Evolutionary conservation across 2,797 vertebrate species (phyloP).

Genomic region (Macrochelys suwanniensis): DNA sequence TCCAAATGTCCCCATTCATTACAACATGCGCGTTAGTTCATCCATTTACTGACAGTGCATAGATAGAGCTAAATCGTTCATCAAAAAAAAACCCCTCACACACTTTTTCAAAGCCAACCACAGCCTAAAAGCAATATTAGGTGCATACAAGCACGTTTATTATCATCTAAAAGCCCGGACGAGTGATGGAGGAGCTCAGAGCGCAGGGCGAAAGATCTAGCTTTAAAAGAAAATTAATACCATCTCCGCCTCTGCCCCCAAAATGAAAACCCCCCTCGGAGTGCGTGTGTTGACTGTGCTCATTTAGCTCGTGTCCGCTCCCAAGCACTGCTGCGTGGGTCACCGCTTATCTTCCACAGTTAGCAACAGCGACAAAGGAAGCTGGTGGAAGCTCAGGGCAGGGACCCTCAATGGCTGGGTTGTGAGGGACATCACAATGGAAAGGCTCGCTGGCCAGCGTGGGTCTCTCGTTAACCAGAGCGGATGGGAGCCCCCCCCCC

Average conservation of each 20-base stretch:
- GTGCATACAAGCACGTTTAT: background rate
- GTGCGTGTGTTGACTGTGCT: fast-evolving
- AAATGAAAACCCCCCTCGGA: fast-evolving
- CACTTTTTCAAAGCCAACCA: background rate
- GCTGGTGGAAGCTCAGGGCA: fast-evolving
- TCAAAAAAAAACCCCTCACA: background rate
- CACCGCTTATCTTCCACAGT: fast-evolving
- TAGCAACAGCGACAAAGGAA: background rate
- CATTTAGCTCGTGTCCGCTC: fast-evolving
- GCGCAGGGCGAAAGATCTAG: background rate
- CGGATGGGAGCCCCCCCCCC: background rate
- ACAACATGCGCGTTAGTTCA: background rate
- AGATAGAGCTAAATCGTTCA: background rate
- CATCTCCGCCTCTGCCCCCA: background rate
- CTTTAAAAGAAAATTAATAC: background rate
- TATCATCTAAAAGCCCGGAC: background rate
- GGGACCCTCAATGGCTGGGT: background rate
- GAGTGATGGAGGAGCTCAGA: background rate
- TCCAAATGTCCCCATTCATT: background rate
- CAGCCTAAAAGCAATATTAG: background rate
- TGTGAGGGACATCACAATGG: too few relatives aligned
- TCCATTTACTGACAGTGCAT: background rate
- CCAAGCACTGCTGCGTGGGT: fast-evolving
- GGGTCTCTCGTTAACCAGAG: too few relatives aligned
- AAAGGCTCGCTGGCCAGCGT: too few relatives aligned